A percentile compares a stretch with the other conserved stretches of the same genome.
These are phyloP conservation scores for Panthera tigris DNA, from an alignment of 2,113 vertebrate genomes.

Conservation along the genomic window DNA sequence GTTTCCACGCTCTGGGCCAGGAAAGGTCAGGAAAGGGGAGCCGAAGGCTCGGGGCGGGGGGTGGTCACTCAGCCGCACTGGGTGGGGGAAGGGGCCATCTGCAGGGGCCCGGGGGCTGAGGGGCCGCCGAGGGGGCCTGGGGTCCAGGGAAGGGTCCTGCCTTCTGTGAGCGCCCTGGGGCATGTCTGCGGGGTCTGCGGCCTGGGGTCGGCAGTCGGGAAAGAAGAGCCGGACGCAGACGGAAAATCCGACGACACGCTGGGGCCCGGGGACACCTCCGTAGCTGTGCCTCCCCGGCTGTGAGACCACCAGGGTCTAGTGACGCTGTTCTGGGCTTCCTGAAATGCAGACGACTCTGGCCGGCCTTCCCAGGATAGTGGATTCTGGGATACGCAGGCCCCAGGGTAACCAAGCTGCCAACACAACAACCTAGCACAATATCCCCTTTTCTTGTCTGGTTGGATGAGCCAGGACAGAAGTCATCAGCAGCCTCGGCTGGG, in stretches of 20 bases:
- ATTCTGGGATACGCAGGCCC: neutral
- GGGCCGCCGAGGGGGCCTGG: neutral
- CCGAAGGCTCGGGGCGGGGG: rapidly evolving
- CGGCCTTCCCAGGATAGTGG: neutral
- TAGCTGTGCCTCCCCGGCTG: neutral
- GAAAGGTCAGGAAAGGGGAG: neutral
- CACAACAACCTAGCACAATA: neutral
- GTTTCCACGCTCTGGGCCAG: neutral
- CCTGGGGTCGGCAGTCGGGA: neutral
- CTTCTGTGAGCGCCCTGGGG: neutral
- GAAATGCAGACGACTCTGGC: neutral
- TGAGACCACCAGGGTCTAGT: too few relatives aligned
- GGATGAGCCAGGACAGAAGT: neutral
- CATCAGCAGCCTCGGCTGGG: neutral
- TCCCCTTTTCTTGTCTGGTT: neutral
- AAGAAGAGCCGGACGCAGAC: rapidly evolving
- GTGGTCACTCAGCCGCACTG: neutral
- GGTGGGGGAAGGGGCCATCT: rapidly evolving
- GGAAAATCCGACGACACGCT: rapidly evolving
- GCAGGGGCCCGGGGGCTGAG: rapidly evolving
- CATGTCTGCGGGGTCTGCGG: rapidly evolving
- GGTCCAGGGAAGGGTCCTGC: neutral
- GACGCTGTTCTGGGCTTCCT: rapidly evolving
- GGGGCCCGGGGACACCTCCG: too few relatives aligned
- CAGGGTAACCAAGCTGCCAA: neutral